These are phyloP conservation scores for Campylomormyrus tamandua DNA, from an alignment of 2,113 vertebrate species.

Conservation along the genomic window DNA sequence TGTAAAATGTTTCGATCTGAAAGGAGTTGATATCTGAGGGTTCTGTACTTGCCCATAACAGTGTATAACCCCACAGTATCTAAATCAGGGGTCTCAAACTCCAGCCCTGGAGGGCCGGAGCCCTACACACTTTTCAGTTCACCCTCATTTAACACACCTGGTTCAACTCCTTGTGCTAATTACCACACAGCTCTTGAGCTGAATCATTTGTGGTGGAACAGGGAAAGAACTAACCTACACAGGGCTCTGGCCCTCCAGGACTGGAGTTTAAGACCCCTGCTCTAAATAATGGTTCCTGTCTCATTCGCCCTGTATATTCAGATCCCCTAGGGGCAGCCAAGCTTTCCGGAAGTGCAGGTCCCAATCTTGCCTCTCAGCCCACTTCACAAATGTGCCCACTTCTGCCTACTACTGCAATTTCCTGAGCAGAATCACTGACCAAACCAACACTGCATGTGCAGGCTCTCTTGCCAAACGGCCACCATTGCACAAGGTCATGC, in stretches of 20 bases:
- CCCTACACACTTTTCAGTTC: no score
- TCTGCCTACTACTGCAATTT: not conserved
- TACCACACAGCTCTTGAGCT: no score
- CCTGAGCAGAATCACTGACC: not conserved
- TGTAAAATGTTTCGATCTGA: not conserved
- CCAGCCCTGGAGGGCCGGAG: no score
- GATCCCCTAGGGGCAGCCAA: not conserved
- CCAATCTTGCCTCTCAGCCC: not conserved
- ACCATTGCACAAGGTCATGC: not conserved
- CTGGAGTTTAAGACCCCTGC: no score
- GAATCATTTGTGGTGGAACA: no score
- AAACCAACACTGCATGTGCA: not conserved
- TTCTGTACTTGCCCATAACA: not conserved
- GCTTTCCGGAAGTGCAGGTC: not conserved
- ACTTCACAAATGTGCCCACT: not conserved
- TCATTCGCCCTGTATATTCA: not conserved
- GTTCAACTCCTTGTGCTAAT: no score
- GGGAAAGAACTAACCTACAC: no score
- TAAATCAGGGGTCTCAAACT: not conserved
- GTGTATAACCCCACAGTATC: not conserved
- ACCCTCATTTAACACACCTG: no score
- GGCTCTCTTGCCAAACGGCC: not conserved
- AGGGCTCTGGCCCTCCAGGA: no score
- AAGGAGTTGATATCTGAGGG: not conserved
- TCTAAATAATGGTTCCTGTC: not conserved